Conservation (phyloP, 2,113 vertebrate species). For the Carlito syrichta region DNA sequence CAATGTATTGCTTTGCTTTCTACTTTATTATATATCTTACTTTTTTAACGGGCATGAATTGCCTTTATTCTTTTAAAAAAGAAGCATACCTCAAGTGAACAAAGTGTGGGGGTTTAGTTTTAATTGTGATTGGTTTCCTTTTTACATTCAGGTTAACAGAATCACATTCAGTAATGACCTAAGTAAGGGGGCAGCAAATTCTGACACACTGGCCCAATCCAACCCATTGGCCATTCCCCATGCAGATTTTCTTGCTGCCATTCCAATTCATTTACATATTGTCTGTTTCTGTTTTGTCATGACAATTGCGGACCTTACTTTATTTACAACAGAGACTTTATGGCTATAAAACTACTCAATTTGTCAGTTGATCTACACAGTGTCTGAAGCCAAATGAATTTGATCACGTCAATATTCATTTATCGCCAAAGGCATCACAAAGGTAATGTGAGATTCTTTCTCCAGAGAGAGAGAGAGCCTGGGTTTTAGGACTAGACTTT, state of each 20-base stretch:
- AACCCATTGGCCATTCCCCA: neutral
- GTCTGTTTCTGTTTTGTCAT: neutral
- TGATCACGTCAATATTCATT: neutral
- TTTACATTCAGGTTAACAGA: neutral
- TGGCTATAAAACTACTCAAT: neutral
- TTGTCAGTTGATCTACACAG: neutral
- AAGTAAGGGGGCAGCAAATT: neutral
- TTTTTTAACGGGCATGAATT: neutral
- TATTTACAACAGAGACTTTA: neutral
- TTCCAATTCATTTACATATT: neutral
- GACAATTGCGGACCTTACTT: neutral
- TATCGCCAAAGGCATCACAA: neutral
- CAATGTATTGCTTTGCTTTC: neutral
- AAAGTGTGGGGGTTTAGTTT: neutral
- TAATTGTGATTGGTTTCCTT: neutral
- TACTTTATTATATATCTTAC: neutral
- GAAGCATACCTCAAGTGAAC: neutral
- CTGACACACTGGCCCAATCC: neutral
- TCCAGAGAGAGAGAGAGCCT: neutral
- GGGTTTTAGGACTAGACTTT: neutral
- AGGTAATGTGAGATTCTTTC: neutral
- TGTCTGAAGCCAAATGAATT: neutral
- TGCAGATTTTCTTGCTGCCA: neutral
- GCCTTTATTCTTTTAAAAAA: neutral
- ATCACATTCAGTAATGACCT: neutral